Conservation (phyloP, 2,797 vertebrate genomes). For the Sebastolobus alascanus region DNA sequence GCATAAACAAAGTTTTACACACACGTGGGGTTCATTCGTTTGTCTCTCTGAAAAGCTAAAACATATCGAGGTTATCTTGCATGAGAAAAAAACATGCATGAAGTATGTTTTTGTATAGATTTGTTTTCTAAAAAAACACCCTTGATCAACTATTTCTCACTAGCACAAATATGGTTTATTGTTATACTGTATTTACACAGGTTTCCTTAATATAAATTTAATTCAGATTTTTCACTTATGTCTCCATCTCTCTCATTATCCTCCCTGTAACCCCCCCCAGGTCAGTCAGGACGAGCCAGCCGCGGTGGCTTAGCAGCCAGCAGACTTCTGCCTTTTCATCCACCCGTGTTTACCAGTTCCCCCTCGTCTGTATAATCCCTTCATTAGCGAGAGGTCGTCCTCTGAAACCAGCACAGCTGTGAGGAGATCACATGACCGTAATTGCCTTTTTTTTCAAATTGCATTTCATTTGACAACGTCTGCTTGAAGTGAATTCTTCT, state of each 20-base stretch:
- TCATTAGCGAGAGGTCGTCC: not conserved
- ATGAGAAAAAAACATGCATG: too few species aligned
- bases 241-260: too few species aligned
- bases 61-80: too few species aligned
- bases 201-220: too few species aligned
- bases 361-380: slow-evolving; percentile 3
- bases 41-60: too few species aligned
- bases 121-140: too few species aligned
- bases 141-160: too few species aligned
- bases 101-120: too few species aligned
- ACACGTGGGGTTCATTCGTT: not conserved
- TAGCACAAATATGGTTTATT: too few species aligned
- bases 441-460: slow-evolving; percentile 7
- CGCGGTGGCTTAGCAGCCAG: too few species aligned
- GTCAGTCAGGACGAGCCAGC: not conserved
- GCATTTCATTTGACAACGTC: not conserved
- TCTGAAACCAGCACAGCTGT: not conserved
- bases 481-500: not conserved
- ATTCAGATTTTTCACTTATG: too few species aligned
- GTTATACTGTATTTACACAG: too few species aligned
- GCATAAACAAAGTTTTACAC: not conserved
- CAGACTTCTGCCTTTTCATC: not conserved
- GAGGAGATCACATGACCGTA: not conserved
- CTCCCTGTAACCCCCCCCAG: not conserved
- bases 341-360: slow-evolving; percentile 1